Base-by-base conservation (phyloP, 2,888 invertebrate genomes). In the Drosophila ustulata region DNA sequence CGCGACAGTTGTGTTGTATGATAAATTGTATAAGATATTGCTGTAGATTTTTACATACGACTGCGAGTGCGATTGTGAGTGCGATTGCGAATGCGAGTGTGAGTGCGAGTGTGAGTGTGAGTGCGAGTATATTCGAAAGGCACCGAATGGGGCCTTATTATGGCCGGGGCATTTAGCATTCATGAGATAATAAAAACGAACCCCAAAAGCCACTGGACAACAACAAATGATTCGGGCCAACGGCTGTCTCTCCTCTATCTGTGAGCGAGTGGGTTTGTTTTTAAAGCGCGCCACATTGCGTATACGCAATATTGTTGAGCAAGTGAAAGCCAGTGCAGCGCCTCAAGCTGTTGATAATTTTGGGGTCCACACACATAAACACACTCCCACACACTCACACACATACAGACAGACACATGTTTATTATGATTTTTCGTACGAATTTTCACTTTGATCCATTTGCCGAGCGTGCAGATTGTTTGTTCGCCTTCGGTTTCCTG, bases 391-490 rank as follows among this genome's bases (percentile, higher is more conserved):
- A 65, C 39, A 69, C 39, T 53, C 39, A 62, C 47, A 41, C 13
- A 37, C 37, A 53, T 8, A 49, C 18, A 43, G 65, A 61, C 51
- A 71, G 57, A 34, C 55, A 63, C 52, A 50, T 61, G 45, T 46
- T 51, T 66, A 58, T 64, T 57, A 50, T 75, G 55, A 46, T 63
- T 68, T 66, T 80, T 26, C 41, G 59, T 62, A 50, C 53, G 51
- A 78, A 78, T 76, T 82, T 82, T 87, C 71, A 78, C 88, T 82
- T 82, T 88, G 88, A 82, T 88, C 88, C 76, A 88, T 87, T 86
- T 86, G 80, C 43, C 62, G 5, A 53, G 50, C 51, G 26, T 39
- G 25, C 75, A 75, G 68, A 72, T 78, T 75, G 75, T 84, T 78
- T 81, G 68, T 69, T 82, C 71, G 64, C 59, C 78, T 72, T 80